These are phyloP conservation scores for Tauraco erythrolophus DNA, from an alignment of 2,113 vertebrate species.

Conservation along the genomic window DNA sequence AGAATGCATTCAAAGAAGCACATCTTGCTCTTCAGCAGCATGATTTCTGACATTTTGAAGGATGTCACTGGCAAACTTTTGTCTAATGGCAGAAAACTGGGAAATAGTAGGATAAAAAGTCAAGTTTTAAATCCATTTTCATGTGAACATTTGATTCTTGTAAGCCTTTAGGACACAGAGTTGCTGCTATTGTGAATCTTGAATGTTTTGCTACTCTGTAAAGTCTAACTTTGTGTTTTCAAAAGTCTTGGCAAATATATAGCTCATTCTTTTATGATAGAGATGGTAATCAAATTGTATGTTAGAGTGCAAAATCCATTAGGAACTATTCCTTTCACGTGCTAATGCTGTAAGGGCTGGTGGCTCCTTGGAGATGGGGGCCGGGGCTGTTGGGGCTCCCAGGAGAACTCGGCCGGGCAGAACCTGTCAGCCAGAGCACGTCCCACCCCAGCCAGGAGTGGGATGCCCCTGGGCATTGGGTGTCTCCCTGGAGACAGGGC, in stretches of 20 bases:
- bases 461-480: too few relatives aligned
- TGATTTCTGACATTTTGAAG: not conserved
- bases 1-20: not conserved
- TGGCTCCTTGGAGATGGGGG: accelerated
- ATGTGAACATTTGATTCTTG: not conserved
- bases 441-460: not conserved
- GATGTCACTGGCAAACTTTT: not conserved
- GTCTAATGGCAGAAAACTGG: not conserved
- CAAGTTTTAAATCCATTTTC: not conserved
- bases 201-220: not conserved
- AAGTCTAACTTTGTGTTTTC: not conserved
- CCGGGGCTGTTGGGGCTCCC: accelerated
- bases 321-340: not conserved
- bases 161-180: not conserved
- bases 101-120: not conserved
- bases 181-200: not conserved
- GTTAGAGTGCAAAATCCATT: not conserved
- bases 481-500: not conserved
- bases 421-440: not conserved
- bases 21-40: not conserved
- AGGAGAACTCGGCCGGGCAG: accelerated
- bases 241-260: not conserved
- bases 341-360: accelerated
- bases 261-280: not conserved
- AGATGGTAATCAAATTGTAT: not conserved